Base-by-base conservation (phyloP, 2,113 vertebrate genomes). In the Paratilapia polleni region DNA sequence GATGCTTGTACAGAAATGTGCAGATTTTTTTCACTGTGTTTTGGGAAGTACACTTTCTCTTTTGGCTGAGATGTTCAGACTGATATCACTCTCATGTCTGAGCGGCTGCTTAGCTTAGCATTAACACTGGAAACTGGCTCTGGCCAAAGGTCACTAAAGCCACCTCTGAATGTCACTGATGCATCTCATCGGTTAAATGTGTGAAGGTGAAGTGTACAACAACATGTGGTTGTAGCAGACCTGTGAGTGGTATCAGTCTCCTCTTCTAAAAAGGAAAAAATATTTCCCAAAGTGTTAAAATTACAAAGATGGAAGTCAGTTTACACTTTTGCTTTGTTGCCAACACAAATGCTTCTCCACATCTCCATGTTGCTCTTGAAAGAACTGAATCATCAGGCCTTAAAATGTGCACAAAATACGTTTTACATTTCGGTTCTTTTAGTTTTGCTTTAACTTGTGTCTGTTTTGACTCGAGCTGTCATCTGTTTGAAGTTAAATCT, bases 211-310 rank as follows among this genome's bases (percentile, higher is more conserved):
- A 34, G 20, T 0, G 68, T 31, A 20, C 26, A 26, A 52, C 4
- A 5, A 20, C 66, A 13, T 3, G 17, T 7, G 47, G 47, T 49
- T 7, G 15, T 6, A 10, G 36, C 36, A 36, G 38, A 41, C 63
- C 38, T 43, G n/a, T 13, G 14, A 66, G 38, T 47, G 38, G 36
- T 22, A 0, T n/a, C 63, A 38, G 31, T 28, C 66, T 0, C 17
- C 6, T 17, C 24, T 28, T 6, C 24, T 49, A 15, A 6, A 43
- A 15, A 49, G 43, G 43, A 5, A 49, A 52, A 13, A 17, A 17
- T 3, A 6, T 49, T 13, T 43, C 41, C 41, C 41, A 14, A 12
- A 31, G 4, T 31, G 4, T 31, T 4, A 31, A 31, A 43, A 43
- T 13, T 24, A 31, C 66, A 52, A 52, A 49, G 43, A 31, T 8